A percentile compares a stretch with the other conserved stretches of the same genome.
Conservation (phyloP, 1,140 invertebrate genomes). For the Drosophila ironensis region DNA sequence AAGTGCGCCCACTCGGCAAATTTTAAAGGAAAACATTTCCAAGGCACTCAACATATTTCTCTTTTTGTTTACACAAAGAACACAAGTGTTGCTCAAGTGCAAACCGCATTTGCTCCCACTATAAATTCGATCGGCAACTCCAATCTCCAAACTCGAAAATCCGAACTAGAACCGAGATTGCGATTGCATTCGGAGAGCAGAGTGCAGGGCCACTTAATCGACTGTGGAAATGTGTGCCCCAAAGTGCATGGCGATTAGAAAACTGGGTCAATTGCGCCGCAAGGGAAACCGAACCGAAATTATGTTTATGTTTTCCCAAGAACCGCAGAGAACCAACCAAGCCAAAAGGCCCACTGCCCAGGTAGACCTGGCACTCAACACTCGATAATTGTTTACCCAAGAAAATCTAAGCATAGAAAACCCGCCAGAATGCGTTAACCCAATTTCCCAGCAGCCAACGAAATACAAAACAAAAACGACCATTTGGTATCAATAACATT, state of each 20-base stretch:
- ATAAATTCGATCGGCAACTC: background rate
- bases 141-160: too few species aligned
- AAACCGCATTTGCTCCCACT: conserved; percentile 23
- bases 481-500: conserved; percentile 41
- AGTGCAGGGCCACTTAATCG: conserved; percentile 63
- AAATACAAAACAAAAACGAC: background rate
- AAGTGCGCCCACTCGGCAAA: conserved; percentile 1
- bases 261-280: conserved; percentile 64
- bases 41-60: conserved; percentile 34
- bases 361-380: conserved; percentile 43
- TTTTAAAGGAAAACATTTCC: conserved; percentile 28
- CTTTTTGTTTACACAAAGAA: conserved; percentile 35
- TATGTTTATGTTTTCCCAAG: conserved; percentile 61
- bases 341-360: conserved; percentile 48
- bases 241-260: conserved; percentile 17
- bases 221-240: conserved; percentile 50
- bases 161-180: conserved; percentile 1
- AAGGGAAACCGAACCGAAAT: conserved; percentile 35
- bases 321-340: conserved; percentile 39
- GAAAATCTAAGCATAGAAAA: conserved; percentile 4
- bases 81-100: conserved; percentile 38
- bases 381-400: conserved; percentile 36
- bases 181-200: conserved; percentile 18
- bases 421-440: conserved; percentile 55
- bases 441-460: conserved; percentile 43